Conservation (phyloP, 2,888 invertebrate species). For the Charanyca ferruginea region DNA sequence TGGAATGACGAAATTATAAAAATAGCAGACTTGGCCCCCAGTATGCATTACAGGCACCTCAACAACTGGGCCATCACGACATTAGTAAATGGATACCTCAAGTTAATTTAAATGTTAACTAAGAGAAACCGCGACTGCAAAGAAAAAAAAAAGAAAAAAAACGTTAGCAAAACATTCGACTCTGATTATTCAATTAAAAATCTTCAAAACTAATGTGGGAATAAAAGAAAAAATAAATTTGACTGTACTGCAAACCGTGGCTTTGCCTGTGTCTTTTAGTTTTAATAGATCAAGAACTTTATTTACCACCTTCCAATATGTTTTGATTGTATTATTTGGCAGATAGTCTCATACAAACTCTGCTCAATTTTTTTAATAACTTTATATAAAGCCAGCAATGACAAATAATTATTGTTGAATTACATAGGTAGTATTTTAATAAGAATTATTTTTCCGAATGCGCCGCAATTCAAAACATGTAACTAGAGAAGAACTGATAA, state of each 20-base stretch:
- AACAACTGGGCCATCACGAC: too few species aligned
- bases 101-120: conserved; percentile 6
- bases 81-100: conserved; percentile 4
- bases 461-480: too few species aligned
- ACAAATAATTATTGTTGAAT: too few species aligned
- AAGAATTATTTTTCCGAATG: too few species aligned
- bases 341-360: too few species aligned
- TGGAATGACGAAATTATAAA: too few species aligned
- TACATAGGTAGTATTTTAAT: too few species aligned
- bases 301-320: background rate
- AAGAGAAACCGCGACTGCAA: conserved; percentile 18
- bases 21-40: too few species aligned
- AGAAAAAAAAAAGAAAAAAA: conserved; percentile 31
- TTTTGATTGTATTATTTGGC: background rate
- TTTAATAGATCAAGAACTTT: background rate
- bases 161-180: background rate
- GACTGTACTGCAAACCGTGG: background rate
- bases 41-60: too few species aligned
- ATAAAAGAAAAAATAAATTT: background rate
- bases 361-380: too few species aligned
- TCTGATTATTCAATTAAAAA: conserved; percentile 43
- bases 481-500: too few species aligned
- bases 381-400: too few species aligned
- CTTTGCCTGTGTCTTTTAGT: background rate
- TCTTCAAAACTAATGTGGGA: conserved; percentile 36